Percentiles rank a stretch among this genome's conserved stretches.
Evolutionary conservation across 2,797 vertebrate species (phyloP).

Genomic region (Gallinago solitaria): DNA sequence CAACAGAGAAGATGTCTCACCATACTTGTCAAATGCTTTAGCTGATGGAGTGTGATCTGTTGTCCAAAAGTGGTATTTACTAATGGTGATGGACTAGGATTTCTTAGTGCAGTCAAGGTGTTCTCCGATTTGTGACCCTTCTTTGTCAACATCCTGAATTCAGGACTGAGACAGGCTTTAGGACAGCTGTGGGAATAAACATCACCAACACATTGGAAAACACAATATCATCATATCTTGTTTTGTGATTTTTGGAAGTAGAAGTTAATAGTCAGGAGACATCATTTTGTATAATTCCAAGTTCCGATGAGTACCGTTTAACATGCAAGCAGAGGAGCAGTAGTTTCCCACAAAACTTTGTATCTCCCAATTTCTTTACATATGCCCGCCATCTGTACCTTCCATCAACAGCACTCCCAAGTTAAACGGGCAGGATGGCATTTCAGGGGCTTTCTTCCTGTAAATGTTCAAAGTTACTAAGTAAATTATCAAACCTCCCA

Average conservation of each 20-base stretch:
- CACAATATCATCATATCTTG: neutral
- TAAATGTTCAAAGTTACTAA: neutral
- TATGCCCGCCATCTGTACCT: neutral
- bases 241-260: neutral
- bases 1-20: neutral
- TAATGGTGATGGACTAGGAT: neutral
- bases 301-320: neutral
- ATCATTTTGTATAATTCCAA: neutral
- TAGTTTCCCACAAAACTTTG: neutral
- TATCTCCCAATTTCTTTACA: neutral
- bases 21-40: neutral
- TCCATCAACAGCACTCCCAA: neutral
- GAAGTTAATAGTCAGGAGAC: neutral
- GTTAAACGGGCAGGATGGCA: neutral
- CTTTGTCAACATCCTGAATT: neutral
- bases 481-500: neutral
- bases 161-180: neutral
- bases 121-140: neutral
- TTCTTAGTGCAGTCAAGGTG: neutral
- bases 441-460: slow-evolving; percentile 33
- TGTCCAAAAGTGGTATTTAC: neutral
- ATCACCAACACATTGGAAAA: neutral
- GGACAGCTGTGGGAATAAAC: neutral
- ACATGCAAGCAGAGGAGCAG: neutral
- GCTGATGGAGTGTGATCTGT: neutral